Conservation (phyloP, 2,888 invertebrate genomes). For the Ichneumoninae sp. region DNA sequence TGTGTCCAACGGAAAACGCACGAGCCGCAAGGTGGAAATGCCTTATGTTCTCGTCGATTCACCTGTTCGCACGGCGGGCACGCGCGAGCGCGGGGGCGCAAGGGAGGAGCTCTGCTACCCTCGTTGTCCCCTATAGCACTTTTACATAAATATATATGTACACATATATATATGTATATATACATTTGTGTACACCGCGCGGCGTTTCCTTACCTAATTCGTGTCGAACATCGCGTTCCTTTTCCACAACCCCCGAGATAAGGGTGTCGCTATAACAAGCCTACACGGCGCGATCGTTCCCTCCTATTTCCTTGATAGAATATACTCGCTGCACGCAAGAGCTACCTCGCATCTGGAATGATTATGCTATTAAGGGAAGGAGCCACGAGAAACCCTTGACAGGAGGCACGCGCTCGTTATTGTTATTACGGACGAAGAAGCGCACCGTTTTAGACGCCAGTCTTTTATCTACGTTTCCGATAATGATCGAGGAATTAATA, state of each 20-base stretch:
- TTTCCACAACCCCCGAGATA: slow-evolving; percentile 51
- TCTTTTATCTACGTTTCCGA: not conserved
- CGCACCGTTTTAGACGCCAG: not conserved
- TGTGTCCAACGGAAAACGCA: slow-evolving; percentile 73
- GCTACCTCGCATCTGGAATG: slow-evolving; percentile 60
- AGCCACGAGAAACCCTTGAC: slow-evolving; percentile 42
- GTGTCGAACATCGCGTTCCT: slow-evolving; percentile 44
- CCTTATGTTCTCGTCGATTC: slow-evolving; percentile 71
- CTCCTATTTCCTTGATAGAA: slow-evolving; percentile 42
- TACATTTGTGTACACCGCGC: slow-evolving; percentile 14
- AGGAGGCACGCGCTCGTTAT: slow-evolving; percentile 58
- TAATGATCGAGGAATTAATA: not conserved
- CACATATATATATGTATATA: not conserved
- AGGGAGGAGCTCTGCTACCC: slow-evolving; percentile 50
- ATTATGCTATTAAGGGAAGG: slow-evolving; percentile 51
- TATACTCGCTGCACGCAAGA: slow-evolving; percentile 51
- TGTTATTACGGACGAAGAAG: not conserved
- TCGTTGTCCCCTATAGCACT: slow-evolving; percentile 32
- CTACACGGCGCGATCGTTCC: slow-evolving; percentile 37
- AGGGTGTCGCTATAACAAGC: slow-evolving; percentile 61
- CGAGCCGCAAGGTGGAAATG: slow-evolving; percentile 75
- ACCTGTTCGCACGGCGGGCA: slow-evolving; percentile 70
- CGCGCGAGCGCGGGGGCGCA: slow-evolving; percentile 67
- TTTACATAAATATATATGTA: slow-evolving; percentile 25
- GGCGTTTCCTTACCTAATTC: slow-evolving; percentile 55